Base-by-base conservation (phyloP, 2,888 invertebrate species). In the Poecilobothrus nobilitatus region DNA sequence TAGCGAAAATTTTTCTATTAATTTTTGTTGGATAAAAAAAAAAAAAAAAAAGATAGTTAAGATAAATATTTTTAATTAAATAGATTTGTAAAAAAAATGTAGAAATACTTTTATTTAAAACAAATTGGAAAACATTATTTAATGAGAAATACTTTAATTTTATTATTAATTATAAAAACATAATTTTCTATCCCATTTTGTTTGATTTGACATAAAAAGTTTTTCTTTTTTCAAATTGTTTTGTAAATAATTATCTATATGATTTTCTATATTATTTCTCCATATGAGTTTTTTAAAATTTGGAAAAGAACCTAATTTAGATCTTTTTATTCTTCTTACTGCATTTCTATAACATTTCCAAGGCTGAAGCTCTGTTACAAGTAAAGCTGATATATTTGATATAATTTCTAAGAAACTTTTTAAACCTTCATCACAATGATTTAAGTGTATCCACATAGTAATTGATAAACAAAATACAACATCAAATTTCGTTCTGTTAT, bases 391-490 rank as follows among this genome's bases (percentile, higher is more conserved):
- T 8, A 78, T 76, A 9, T 77, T 73, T 70, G 86, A 85, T 8
- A 90, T 78, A 67, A 84, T 84, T 22, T 80, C 76, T 2, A 94
- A 80, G 78, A 92, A 91, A 5, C 79, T 74, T 68, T 83, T 75
- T 61, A 94, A 80, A 0, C 91, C 92, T 7, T 82, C 79, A 82
- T 94, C 94, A 8, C 92, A 91, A 80, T 90, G 84, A 79, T 94
- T 94, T 33, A 94, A 79, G 81, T 94, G 94, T 76, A 94, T 91
- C 94, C 94, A 94, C 92, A 94, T 92, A 21, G 92, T 91, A 41
- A 92, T 86, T 10, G 94, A 93, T 78, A 94, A 92, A 77, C 91
- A 91, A 79, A 91, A 91, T 66, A 86, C 84, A 4, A 87, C 83
- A 81, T 90, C 87, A 82, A 91, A 92, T 70, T 78, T 83, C 0